Evolutionary conservation across 2,797 vertebrate genomes (phyloP).

Genomic region (Echiichthys vipera): DNA sequence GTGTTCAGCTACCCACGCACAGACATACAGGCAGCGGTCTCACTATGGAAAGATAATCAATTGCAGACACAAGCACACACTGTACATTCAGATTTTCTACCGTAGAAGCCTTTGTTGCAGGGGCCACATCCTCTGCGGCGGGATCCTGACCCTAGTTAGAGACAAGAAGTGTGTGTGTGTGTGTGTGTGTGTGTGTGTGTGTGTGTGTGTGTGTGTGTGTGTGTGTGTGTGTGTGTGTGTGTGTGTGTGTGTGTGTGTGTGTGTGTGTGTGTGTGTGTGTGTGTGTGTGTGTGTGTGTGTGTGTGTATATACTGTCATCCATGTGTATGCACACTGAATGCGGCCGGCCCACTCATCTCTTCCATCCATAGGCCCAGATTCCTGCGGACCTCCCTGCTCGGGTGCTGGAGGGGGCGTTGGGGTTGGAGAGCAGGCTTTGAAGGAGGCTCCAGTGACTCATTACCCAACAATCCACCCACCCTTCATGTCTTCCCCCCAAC

Average conservation of each 20-base stretch:
- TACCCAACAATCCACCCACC: conserved; percentile 72
- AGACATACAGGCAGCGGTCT: not conserved
- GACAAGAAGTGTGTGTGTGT: conserved; percentile 42
- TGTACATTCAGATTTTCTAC: conserved; percentile 40
- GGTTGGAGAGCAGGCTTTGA: conserved; percentile 74
- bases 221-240: conserved; percentile 41
- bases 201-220: conserved; percentile 24
- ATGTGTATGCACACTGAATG: conserved; percentile 44
- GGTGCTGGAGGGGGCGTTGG: conserved; percentile 48
- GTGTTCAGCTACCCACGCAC: not conserved
- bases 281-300: conserved; percentile 18
- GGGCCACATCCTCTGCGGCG: conserved; percentile 36
- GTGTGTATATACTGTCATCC: conserved; percentile 17
- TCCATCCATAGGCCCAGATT: conserved; percentile 66
- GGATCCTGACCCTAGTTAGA: conserved; percentile 61
- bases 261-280: conserved; percentile 25
- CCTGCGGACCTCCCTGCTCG: conserved; percentile 72
- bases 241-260: conserved; percentile 37
- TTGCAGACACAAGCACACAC: conserved; percentile 47
- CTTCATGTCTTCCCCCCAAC: conserved; percentile 62
- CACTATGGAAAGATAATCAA: conserved; percentile 60
- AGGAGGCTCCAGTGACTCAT: conserved; percentile 82
- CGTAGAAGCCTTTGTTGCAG: conserved; percentile 58
- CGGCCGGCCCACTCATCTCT: conserved; percentile 69
- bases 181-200: conserved; percentile 27